A percentile compares a stretch with the other conserved stretches of the same genome.
phyloP scores from a whole-genome alignment of 2,113 vertebrate genomes.

The Symphodus melops region DNA sequence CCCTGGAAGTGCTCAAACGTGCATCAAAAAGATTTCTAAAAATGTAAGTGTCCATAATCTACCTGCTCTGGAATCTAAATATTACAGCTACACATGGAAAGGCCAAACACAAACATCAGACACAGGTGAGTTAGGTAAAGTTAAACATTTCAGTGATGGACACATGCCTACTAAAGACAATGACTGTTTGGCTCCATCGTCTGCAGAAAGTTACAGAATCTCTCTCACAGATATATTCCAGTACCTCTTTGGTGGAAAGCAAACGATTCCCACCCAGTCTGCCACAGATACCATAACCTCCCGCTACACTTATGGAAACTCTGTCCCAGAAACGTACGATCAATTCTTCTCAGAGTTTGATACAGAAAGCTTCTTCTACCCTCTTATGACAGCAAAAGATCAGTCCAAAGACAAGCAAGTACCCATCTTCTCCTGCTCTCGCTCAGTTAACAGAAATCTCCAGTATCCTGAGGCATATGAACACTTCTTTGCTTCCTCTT shows the following conservation, averaged over 20 bases:
- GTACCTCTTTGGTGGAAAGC: constrained; percentile 73
- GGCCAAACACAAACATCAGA: constrained; percentile 36
- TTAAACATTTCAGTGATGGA: constrained; percentile 31
- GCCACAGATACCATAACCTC: constrained; percentile 30
- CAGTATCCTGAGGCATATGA: constrained; percentile 90
- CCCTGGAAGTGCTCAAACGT: constrained; percentile 46
- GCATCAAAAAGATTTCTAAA: constrained; percentile 73
- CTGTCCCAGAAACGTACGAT: constrained; percentile 90
- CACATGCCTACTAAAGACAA: background rate
- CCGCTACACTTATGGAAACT: constrained; percentile 63
- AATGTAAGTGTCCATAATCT: constrained; percentile 77
- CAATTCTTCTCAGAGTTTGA: constrained; percentile 89
- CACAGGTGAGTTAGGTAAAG: constrained; percentile 31
- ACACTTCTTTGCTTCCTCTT: constrained; percentile 86
- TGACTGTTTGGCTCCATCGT: constrained; percentile 41
- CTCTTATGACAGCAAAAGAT: constrained; percentile 42
- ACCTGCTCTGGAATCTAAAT: constrained; percentile 62
- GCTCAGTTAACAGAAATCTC: constrained; percentile 57
- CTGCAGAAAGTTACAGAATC: constrained; percentile 51
- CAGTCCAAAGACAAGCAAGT: constrained; percentile 46
- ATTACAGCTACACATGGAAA: constrained; percentile 19
- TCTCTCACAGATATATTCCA: constrained; percentile 76
- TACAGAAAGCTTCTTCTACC: constrained; percentile 71
- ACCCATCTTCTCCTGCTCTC: constrained; percentile 73
- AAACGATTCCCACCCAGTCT: constrained; percentile 35